These are phyloP conservation scores for Altica lythri DNA, from an alignment of 2,888 invertebrate genomes.

Conservation along the genomic window DNA sequence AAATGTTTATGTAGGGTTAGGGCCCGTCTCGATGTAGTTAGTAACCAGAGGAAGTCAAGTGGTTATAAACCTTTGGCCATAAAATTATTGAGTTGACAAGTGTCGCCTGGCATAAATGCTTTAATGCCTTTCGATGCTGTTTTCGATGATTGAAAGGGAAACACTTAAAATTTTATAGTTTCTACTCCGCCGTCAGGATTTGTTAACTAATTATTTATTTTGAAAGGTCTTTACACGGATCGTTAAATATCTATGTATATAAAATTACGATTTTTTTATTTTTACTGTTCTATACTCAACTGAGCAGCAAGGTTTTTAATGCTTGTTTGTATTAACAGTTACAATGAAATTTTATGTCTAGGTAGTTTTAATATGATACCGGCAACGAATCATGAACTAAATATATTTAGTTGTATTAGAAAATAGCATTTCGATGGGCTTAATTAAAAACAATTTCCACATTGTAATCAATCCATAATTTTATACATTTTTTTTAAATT, in stretches of 20 bases:
- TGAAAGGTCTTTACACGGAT: conserved; percentile 37
- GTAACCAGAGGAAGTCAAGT: conserved; percentile 47
- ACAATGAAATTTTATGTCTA: too few species aligned
- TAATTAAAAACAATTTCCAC: too few species aligned
- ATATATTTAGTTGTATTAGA: too few species aligned
- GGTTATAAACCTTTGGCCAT: conserved; percentile 44
- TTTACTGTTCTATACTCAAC: not conserved
- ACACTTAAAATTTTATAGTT: conserved; percentile 42
- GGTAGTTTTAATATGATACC: too few species aligned
- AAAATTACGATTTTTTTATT: conserved; percentile 10
- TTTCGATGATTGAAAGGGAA: conserved; percentile 49
- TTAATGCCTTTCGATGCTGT: conserved; percentile 42
- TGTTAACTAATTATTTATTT: conserved; percentile 42
- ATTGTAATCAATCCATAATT: too few species aligned
- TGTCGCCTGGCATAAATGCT: conserved; percentile 43
- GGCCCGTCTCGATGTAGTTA: conserved; percentile 32
- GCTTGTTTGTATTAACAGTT: too few species aligned
- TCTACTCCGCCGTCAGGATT: conserved; percentile 33
- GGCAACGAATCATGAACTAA: too few species aligned
- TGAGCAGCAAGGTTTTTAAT: not conserved
- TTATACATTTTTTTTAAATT: too few species aligned
- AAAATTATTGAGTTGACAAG: conserved; percentile 45
- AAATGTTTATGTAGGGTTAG: conserved; percentile 38
- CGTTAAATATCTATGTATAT: conserved; percentile 30
- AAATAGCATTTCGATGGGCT: too few species aligned